These are phyloP conservation scores for Rhyacophila brunnea DNA, from an alignment of 1,140 invertebrate species.

Conservation along the genomic window DNA sequence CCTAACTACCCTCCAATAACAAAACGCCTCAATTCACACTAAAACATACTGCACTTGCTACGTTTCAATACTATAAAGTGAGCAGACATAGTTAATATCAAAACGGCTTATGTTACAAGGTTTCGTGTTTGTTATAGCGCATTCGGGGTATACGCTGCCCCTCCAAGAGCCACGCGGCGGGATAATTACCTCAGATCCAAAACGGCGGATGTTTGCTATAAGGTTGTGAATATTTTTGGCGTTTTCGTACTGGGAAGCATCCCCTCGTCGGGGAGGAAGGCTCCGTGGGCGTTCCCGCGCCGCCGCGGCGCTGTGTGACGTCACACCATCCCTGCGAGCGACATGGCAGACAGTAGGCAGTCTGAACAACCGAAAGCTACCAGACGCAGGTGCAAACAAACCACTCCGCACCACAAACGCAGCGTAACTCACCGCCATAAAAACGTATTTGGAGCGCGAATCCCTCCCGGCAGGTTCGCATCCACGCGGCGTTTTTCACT, in stretches of 20 bases:
- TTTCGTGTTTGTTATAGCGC: constrained; percentile 37
- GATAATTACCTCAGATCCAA: not conserved
- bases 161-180: not conserved
- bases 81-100: not conserved
- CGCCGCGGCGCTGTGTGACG: constrained; percentile 25
- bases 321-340: constrained; percentile 7
- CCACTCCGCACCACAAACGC: constrained; percentile 1
- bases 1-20: not conserved
- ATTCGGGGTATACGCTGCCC: constrained; percentile 30
- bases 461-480: too few species aligned
- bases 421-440: too few species aligned
- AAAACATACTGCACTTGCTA: not conserved
- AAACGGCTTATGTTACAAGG: constrained; percentile 42
- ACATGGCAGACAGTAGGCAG: constrained; percentile 14
- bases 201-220: constrained; percentile 49
- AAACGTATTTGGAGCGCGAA: too few species aligned
- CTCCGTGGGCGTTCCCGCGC: constrained; percentile 33
- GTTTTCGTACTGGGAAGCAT: constrained; percentile 40
- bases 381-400: constrained; percentile 20
- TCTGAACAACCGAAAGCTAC: constrained; percentile 16
- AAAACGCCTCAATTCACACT: not conserved
- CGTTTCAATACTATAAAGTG: constrained; percentile 2
- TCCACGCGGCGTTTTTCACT: too few species aligned
- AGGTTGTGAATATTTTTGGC: constrained; percentile 30
- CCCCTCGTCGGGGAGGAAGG: constrained; percentile 40